Evolutionary conservation across 2,797 vertebrate species (phyloP), one percentile per base, ranked within the genome.

Genomic region (Cygnus olor): DNA sequence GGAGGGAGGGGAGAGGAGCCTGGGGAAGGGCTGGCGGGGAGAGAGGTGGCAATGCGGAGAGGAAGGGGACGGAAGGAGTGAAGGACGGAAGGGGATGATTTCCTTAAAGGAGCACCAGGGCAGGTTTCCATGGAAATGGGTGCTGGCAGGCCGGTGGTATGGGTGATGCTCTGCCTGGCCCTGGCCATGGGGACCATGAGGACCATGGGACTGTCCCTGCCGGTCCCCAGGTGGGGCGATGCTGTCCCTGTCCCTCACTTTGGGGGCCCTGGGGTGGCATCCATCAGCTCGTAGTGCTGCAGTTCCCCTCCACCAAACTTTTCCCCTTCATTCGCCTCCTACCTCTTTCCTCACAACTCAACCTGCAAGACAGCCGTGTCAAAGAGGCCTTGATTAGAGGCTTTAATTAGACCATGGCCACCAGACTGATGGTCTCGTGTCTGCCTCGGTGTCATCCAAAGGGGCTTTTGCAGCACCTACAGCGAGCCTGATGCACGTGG

Each of bases 101-200:
- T 80, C 81, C 78, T 87, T 90, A 64, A 80, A 89, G 27, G 76
- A 93, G 16, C 56, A 42, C 44, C 1, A 13, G 85, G 92, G 87
- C 51, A 91, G 77, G 89, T 94, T 96, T 96, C 91, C 94, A 94
- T 93, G 90, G 94, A 91, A 94, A 96, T 93, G 60, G 61, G 61
- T 28, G 27, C 38, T 40, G 61, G 40, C 40, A 27, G 60, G 61
- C 61, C 4, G 8, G 61, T 18, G 8, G 19, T 40, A 38, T 2
- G 2, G 16, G 38, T 40, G 60, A 40, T 40, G 24, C 36, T 28
- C 7, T 38, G 36, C 60, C 36, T 27, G 51, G 60, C 25, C 60
- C 60, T 38, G 17, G 60, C 54, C 7, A 1, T 32, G 54, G 30
- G 54, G 30, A 53, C 24, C 49, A 25, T 49, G 49, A 49, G 47